Conservation (phyloP, 2,113 vertebrate genomes). For the Chlamydotis undulata region DNA sequence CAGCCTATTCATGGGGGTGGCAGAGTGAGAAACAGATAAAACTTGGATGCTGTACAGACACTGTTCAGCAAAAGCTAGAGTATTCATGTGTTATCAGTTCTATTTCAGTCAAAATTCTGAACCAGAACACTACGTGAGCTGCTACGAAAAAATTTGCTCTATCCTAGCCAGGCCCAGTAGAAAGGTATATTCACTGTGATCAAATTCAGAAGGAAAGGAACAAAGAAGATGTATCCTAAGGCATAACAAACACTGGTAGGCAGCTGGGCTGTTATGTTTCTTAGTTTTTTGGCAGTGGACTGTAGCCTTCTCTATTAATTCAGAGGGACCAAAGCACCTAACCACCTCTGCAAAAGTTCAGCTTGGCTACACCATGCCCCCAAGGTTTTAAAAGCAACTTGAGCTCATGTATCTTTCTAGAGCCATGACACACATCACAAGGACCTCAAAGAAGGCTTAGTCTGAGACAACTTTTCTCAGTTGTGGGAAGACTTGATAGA, state of each 20-base stretch:
- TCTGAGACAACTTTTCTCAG: neutral
- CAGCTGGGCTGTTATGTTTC: neutral
- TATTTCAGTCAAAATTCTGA: neutral
- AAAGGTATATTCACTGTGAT: neutral
- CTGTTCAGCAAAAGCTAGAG: neutral
- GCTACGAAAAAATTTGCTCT: neutral
- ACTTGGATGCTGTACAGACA: neutral
- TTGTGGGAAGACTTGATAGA: neutral
- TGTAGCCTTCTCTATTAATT: neutral
- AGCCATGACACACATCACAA: neutral
- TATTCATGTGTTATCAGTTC: neutral
- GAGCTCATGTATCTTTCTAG: neutral
- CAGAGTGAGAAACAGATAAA: neutral
- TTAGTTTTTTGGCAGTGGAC: neutral
- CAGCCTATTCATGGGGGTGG: neutral
- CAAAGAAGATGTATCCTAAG: neutral
- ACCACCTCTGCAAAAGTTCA: neutral
- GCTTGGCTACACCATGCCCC: neutral
- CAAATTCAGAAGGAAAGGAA: neutral
- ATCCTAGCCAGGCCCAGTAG: neutral
- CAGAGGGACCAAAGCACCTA: neutral
- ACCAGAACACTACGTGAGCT: neutral
- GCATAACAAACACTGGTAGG: neutral
- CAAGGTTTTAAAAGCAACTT: neutral
- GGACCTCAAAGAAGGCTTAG: neutral